Evolutionary conservation across 2,797 vertebrate species (phyloP), one percentile per base, ranked within the genome.

Genomic region (Enteromius thamalakanensis): DNA sequence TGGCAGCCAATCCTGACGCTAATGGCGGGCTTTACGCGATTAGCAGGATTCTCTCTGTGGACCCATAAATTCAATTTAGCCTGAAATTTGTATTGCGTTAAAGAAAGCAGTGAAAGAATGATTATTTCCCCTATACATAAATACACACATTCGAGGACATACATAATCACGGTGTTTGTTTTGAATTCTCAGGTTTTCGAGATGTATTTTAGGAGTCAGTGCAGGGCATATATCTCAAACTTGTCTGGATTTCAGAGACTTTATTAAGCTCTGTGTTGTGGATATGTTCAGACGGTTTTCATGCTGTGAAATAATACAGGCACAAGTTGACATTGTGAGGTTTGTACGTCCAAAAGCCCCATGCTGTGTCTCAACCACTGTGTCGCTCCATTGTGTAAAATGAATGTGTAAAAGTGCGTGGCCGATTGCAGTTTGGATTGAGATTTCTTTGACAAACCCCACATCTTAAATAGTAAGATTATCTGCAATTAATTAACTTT

Each of bases 41-140:
- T 91, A 91, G 89, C 90, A 91, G 85, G 47, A 75, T 88, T 91
- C 87, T 88, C 92, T 92, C 92, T 47, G 79, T 1, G 78, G 91
- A 87, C 86, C 82, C 85, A 83, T 91, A 87, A 87, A 89, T 92
- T 89, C 89, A 90, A 92, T 92, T 93, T 86, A 89, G 80, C 85
- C 86, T 87, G 87, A 92, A 90, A 91, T 91, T 90, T 91, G 90
- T 91, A 89, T 86, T 87, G 88, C 60, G 49, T 87, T 92, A 92
- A 93, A 92, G 89, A 91, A 93, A 92, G 89, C 89, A 92, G 84
- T 89, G 90, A 92, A 92, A 91, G 89, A 92, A 86, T 88, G 85
- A 92, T 92, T 90, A 91, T 91, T 84, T 92, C 89, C 86, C 84
- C 72, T 90, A 87, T 87, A 89, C 84, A 90, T 91, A 91, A 93